These are phyloP conservation scores for Patagioenas fasciata DNA, from an alignment of 2,113 vertebrate species.

Conservation along the genomic window DNA sequence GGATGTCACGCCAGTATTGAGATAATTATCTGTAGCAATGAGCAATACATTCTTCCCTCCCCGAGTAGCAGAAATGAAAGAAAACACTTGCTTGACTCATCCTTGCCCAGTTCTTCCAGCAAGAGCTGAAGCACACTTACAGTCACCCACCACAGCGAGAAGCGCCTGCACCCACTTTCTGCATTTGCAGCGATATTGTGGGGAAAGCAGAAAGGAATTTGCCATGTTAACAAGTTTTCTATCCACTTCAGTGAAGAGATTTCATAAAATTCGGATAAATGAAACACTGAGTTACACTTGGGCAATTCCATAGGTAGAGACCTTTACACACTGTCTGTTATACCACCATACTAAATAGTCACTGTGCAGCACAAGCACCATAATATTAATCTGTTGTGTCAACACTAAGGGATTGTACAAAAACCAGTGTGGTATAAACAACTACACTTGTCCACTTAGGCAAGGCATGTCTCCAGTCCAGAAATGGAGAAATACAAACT, in stretches of 20 bases:
- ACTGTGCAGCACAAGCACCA: background rate
- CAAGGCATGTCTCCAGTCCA: background rate
- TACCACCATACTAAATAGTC: background rate
- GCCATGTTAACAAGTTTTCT: background rate
- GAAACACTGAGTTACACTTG: background rate
- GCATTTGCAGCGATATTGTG: background rate
- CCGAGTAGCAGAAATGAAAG: background rate
- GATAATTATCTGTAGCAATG: background rate
- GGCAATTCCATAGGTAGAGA: background rate
- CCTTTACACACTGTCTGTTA: background rate
- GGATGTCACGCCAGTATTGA: background rate
- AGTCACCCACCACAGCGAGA: background rate
- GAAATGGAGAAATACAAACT: background rate
- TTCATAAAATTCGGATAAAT: background rate
- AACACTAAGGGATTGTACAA: background rate
- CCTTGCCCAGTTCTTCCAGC: background rate
- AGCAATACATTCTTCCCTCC: background rate
- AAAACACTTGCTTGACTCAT: constrained; percentile 46
- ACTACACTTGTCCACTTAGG: background rate
- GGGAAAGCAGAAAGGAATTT: background rate
- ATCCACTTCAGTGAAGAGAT: background rate
- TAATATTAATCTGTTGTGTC: background rate
- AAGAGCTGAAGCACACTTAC: background rate
- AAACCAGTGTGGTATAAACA: background rate
- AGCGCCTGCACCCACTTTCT: accelerated